phyloP scores from a whole-genome alignment of 2,113 vertebrate species.

The Hassar affinis region DNA sequence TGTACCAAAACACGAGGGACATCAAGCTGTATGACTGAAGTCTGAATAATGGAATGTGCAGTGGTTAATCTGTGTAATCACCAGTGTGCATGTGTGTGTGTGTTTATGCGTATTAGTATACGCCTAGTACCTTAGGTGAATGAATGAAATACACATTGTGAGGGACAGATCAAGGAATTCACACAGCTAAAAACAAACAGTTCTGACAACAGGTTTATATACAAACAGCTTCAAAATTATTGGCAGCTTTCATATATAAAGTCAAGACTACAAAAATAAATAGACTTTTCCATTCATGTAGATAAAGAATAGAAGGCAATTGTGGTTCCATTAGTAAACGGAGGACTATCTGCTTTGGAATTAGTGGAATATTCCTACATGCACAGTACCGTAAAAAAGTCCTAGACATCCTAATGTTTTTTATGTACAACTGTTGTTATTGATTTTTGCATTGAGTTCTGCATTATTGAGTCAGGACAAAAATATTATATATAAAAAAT shows the following conservation, averaged over 20 bases:
- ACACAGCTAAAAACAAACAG: conserved; percentile 11
- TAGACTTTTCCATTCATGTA: not conserved
- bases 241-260: not conserved
- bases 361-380: not conserved
- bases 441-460: too few relatives aligned
- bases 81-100: not conserved
- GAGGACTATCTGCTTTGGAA: not conserved
- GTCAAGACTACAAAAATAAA: not conserved
- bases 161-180: not conserved
- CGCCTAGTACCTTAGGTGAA: not conserved
- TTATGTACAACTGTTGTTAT: too few relatives aligned
- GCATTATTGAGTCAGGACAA: too few relatives aligned
- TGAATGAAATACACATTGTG: not conserved
- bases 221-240: not conserved
- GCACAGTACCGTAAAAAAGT: too few relatives aligned
- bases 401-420: too few relatives aligned
- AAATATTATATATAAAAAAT: too few relatives aligned
- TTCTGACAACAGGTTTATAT: not conserved
- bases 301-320: not conserved
- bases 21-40: conserved; percentile 15
- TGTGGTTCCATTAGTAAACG: not conserved
- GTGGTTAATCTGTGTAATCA: conserved; percentile 1
- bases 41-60: conserved; percentile 22
- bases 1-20: conserved; percentile 25
- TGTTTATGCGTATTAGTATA: not conserved